These are phyloP conservation scores for Tenualosa ilisha DNA, from an alignment of 2,797 vertebrate genomes.

Conservation along the genomic window DNA sequence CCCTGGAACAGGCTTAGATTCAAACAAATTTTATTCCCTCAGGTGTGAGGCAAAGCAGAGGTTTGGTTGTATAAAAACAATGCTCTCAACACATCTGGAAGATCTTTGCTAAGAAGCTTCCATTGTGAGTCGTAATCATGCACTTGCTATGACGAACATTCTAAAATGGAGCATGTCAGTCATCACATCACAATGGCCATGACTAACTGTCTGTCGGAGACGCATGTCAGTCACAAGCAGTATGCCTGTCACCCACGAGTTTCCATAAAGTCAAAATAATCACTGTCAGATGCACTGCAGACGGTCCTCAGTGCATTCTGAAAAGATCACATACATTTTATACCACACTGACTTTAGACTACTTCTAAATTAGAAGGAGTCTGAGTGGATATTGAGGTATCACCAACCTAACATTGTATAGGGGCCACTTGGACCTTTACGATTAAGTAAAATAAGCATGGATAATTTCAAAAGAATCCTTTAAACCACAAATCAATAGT, in stretches of 20 bases:
- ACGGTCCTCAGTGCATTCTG: no score
- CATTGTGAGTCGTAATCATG: neutral
- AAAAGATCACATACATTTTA: no score
- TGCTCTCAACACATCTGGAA: neutral
- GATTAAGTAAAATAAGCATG: neutral
- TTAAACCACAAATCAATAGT: no score
- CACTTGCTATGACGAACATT: neutral
- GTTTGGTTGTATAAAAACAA: neutral
- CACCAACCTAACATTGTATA: no score
- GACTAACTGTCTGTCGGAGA: neutral
- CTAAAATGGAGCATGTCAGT: neutral
- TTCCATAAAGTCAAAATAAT: neutral
- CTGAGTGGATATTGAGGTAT: neutral
- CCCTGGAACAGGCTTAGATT: neutral
- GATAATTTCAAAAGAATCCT: no score
- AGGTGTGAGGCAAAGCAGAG: neutral
- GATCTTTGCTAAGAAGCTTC: neutral
- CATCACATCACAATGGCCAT: neutral
- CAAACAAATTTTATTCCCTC: neutral
- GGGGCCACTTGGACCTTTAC: neutral
- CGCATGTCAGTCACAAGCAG: conserved; percentile 5
- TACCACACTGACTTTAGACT: no score
- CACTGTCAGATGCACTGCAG: neutral
- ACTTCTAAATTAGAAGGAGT: neutral
- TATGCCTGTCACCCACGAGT: neutral